phyloP scores from a whole-genome alignment of 2,888 invertebrate species.

The Ariolimax columbianus region DNA sequence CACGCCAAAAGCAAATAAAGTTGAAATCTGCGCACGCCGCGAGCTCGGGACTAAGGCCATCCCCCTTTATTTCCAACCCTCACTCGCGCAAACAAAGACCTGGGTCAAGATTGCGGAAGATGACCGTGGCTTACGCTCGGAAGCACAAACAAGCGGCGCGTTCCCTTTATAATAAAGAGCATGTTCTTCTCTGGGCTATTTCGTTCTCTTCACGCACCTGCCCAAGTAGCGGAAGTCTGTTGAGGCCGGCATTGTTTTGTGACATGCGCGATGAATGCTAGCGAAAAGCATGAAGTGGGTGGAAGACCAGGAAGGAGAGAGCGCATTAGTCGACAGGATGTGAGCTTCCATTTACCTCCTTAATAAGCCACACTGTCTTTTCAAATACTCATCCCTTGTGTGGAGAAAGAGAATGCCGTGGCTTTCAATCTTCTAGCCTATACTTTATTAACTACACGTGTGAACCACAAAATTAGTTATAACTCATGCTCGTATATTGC shows the following conservation, averaged over 20 bases:
- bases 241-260: slow-evolving; percentile 24
- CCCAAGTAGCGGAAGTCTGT: slow-evolving; percentile 36
- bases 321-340: slow-evolving; percentile 31
- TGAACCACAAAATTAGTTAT: too few species aligned
- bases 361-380: slow-evolving; percentile 1
- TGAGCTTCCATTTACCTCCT: slow-evolving; percentile 23
- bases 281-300: not conserved
- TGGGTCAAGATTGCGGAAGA: slow-evolving; percentile 48
- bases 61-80: slow-evolving; percentile 4
- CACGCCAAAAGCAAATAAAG: slow-evolving; percentile 47
- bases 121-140: slow-evolving; percentile 44
- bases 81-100: slow-evolving; percentile 25
- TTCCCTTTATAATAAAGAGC: slow-evolving; percentile 30
- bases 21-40: slow-evolving; percentile 25
- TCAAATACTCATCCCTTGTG: not conserved
- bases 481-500: too few species aligned
- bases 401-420: not conserved
- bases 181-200: slow-evolving; percentile 11
- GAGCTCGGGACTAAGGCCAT: not conserved
- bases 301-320: not conserved
- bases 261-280: slow-evolving; percentile 37
- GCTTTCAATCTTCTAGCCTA: not conserved
- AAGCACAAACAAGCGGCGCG: slow-evolving; percentile 31
- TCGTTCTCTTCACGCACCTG: slow-evolving; percentile 34
- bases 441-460: not conserved